phyloP scores from a whole-genome alignment of 2,797 vertebrate genomes.

The Borostomias antarcticus region DNA sequence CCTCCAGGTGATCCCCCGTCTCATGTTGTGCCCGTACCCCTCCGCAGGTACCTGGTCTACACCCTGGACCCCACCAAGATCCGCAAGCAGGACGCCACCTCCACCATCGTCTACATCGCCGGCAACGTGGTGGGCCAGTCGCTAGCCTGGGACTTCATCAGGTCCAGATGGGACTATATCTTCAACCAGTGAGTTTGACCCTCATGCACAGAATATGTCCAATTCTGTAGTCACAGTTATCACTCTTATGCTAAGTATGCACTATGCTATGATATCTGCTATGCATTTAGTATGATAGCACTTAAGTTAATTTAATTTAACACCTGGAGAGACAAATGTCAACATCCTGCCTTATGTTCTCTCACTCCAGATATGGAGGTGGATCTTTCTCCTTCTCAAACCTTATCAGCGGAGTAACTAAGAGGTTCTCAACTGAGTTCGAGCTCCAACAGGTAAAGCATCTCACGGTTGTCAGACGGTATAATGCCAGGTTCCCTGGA shows the following conservation, averaged over 20 bases:
- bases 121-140: slow-evolving; percentile 84
- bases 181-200: slow-evolving; percentile 83
- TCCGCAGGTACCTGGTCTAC: slow-evolving; percentile 83
- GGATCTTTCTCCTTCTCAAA: slow-evolving; percentile 93
- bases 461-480: too few relatives aligned
- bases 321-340: too few relatives aligned
- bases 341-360: too few relatives aligned
- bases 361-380: slow-evolving; percentile 80
- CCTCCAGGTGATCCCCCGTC: not conserved
- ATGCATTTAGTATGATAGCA: too few relatives aligned
- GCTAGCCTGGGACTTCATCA: slow-evolving; percentile 90
- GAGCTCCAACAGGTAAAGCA: slow-evolving; percentile 90
- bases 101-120: slow-evolving; percentile 86
- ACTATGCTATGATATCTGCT: too few relatives aligned
- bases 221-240: not conserved
- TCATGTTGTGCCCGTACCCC: not conserved
- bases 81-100: slow-evolving; percentile 88
- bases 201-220: not conserved
- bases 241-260: too few relatives aligned
- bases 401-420: slow-evolving; percentile 82
- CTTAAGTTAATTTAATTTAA: too few relatives aligned
- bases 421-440: slow-evolving; percentile 81
- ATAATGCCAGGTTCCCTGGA: too few relatives aligned
- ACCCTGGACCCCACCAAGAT: slow-evolving; percentile 74
- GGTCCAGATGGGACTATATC: slow-evolving; percentile 80